phyloP scores from a whole-genome alignment of 2,113 vertebrate species.

The Lota lota region DNA sequence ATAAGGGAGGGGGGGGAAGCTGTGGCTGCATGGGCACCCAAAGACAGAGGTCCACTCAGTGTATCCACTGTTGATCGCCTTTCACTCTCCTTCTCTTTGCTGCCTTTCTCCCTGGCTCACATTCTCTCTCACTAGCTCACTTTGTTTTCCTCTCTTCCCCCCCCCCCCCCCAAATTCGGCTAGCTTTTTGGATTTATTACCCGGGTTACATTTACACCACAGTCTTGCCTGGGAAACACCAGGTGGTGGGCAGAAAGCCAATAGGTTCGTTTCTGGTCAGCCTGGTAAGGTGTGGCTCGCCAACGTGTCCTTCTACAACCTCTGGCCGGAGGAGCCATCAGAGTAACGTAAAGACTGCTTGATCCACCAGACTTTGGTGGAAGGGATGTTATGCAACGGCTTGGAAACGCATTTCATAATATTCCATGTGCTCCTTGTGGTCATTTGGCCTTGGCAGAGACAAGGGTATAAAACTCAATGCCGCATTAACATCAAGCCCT shows the following conservation, averaged over 20 bases:
- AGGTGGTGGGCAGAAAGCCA: constrained; percentile 34
- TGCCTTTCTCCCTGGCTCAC: constrained; percentile 13
- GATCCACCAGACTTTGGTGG: constrained; percentile 40
- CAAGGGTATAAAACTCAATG: constrained; percentile 22
- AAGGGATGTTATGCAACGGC: constrained; percentile 32
- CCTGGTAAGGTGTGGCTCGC: constrained; percentile 28
- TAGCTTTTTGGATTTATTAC: constrained; percentile 42
- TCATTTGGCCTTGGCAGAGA: constrained; percentile 23
- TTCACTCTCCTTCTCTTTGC: constrained; percentile 35
- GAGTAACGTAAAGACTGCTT: constrained; percentile 41
- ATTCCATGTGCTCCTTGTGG: constrained; percentile 23
- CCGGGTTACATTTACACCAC: constrained; percentile 57
- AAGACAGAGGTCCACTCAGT: constrained; percentile 52
- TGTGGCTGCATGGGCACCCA: constrained; percentile 19
- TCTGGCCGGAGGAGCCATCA: constrained; percentile 21
- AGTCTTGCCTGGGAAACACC: constrained; percentile 44
- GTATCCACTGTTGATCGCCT: constrained; percentile 39
- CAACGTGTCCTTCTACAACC: constrained; percentile 26
- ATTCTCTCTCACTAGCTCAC: constrained; percentile 15
- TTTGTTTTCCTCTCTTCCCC: background rate
- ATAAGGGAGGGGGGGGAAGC: background rate
- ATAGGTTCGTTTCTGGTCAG: constrained; percentile 39
- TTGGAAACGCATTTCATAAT: constrained; percentile 29
- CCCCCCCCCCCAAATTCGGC: background rate
- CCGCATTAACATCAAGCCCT: constrained; percentile 22